Base-by-base conservation (phyloP, 2,797 vertebrate genomes). In the Bovichtus diacanthus region DNA sequence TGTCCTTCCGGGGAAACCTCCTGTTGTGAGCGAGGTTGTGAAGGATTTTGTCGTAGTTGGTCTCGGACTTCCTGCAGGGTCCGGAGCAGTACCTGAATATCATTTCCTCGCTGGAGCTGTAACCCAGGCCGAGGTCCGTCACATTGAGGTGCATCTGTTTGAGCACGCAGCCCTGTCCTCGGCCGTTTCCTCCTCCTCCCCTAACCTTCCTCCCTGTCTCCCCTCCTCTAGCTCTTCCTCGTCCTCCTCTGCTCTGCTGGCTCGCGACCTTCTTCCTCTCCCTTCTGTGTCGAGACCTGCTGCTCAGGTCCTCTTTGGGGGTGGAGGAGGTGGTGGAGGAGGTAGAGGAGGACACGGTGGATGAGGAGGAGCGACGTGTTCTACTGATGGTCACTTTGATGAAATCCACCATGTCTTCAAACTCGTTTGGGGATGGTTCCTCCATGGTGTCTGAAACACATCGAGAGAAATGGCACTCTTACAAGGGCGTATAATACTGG, bases 31-130 rank as follows among this genome's bases (percentile, higher is more conserved):
- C 93, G 74, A 99, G 93, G 78, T 96, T 97, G 92, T 95, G 96
- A 46, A 98, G 90, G 92, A 99, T 99, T 90, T 97, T 97, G 91
- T 99, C 98, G 0, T 99, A 99, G 67, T 95, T 97, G 46, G 96
- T 97, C 88, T 98, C 96, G 0, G 96, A 96, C 70, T 96, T 96
- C 21, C 95, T 96, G 63, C 98, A 99, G 59, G 96, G 96, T 73
- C 98, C 97, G 0, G 97, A 97, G 90, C 98, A 99, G 90, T 98
- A 99, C 83, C 94, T 95, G 90, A 98, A 99, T 78, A 98, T 96
- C 60, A 99, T 95, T 80, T 98, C 98, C 91, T 99, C 97, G 76
- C 96, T 95, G 88, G 97, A 98, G 92, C 92, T 94, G 0, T 98
- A 98, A 83, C 97, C 98, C 92, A 99, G 90, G 53, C 96, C 97